Base-by-base conservation (phyloP, 1,140 invertebrate species). In the Orius laevigatus region DNA sequence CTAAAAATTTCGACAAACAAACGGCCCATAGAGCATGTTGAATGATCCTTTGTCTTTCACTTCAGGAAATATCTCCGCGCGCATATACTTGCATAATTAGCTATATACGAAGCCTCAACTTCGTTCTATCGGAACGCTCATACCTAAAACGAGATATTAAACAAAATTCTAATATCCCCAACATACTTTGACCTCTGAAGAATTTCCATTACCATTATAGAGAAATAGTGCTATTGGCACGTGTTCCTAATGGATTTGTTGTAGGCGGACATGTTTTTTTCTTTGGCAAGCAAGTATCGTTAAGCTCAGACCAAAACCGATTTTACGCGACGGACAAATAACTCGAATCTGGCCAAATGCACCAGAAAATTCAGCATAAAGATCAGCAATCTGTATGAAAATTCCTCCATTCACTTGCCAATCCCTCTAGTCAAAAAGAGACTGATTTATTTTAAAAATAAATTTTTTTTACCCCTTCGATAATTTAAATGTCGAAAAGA, bases 131-230 rank as follows among this genome's bases (percentile, higher is more conserved):
- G 95, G 94, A 25, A n/a, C n/a, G n/a, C n/a, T n/a, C n/a, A n/a
- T n/a, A n/a, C n/a, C n/a, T n/a, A n/a, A n/a, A n/a, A n/a, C n/a
- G n/a, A n/a, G n/a, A n/a, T n/a, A n/a, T n/a, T n/a, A n/a, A n/a
- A n/a, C n/a, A n/a, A n/a, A n/a, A n/a, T n/a, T n/a, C n/a, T n/a
- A n/a, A n/a, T n/a, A n/a, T 11, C 8, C n/a, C n/a, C 5, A 35
- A 53, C 48, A 52, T 59, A 82, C 79, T 68, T 89, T 88, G 5
- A 89, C 80, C n/a, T 50, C 94, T 72, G 64, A 98, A 98, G 68
- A 98, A 98, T 70, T 98, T 98, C 88, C 98, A 98, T 48, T 94
- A 94, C 91, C 98, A 98, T 9, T 99, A 66, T 25, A 99, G 70
- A 25, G 89, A 93, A 54, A 98, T 98, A 51, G 98, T 96, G 60